Percentiles rank a stretch among this genome's conserved stretches.
Conservation (phyloP, 2,888 invertebrate genomes). For the Callyntrura sp. region DNA sequence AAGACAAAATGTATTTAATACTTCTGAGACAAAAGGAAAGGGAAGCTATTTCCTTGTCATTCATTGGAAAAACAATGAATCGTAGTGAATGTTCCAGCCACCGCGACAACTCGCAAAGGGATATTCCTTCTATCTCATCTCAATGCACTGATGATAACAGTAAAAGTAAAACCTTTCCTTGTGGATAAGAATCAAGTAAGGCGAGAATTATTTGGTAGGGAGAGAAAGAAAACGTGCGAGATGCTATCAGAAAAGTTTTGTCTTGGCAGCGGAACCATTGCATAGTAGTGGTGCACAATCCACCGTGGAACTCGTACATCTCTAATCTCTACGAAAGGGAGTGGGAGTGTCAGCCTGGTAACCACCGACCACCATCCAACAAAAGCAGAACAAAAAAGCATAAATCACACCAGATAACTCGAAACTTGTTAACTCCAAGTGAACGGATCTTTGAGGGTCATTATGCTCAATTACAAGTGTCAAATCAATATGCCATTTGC, state of each 20-base stretch:
- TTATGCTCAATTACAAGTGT: constrained; percentile 64
- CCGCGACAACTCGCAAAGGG: not conserved
- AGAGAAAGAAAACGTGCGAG: not conserved
- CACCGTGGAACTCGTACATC: constrained; percentile 8
- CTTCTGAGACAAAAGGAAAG: constrained; percentile 37
- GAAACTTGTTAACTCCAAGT: not conserved
- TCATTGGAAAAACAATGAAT: constrained; percentile 1
- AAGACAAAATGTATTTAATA: constrained; percentile 2
- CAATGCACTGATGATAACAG: not conserved
- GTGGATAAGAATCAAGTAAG: not conserved
- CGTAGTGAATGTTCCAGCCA: not conserved
- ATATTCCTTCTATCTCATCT: not conserved
- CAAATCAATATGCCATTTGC: constrained; percentile 67
- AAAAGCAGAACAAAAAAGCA: constrained; percentile 3
- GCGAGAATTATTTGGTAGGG: not conserved
- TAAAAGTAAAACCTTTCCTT: not conserved
- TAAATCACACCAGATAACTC: constrained; percentile 39
- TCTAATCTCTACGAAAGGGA: constrained; percentile 15
- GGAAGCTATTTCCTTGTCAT: constrained; percentile 21
- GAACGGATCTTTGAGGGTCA: constrained; percentile 33
- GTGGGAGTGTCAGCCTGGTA: constrained; percentile 2
- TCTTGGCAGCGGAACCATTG: not conserved
- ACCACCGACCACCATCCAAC: not conserved
- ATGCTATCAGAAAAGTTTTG: constrained; percentile 7
- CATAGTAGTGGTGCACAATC: not conserved